Base-by-base conservation (phyloP, 2,113 vertebrate species). In the Apodemus speciosus region DNA sequence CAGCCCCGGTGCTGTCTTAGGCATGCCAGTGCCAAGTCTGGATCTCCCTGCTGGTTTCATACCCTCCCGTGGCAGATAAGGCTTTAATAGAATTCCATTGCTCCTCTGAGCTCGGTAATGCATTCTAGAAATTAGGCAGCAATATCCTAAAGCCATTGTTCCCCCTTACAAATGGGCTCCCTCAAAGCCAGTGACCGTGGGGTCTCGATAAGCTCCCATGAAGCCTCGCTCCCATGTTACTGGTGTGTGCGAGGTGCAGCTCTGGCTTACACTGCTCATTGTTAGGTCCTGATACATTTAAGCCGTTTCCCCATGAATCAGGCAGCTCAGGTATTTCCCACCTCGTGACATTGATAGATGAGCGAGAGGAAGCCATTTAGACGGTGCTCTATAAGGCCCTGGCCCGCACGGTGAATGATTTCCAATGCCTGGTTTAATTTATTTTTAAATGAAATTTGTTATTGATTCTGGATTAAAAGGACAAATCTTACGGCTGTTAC, bases 361-460 rank as follows among this genome's bases (percentile, higher is more conserved):
- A 96, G 94, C n/a, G 9, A 97, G 96, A 96, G 96, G 97, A 97
- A 97, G 85, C 96, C 97, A 95, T 97, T 97, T 97, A 97, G 97
- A 97, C 40, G 15, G 94, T 71, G 58, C 96, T 95, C 69, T 94
- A 92, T 79, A 91, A 94, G 95, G 90, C 88, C 95, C 94, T 86
- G 27, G 94, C 95, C 96, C 96, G 84, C 95, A 91, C 77, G 60
- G 96, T 97, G 97, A 97, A 97, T 97, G 96, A 98, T 98, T 98
- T 97, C 98, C 97, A 97, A 96, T 97, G 97, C 97, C 97, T 96
- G 90, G 93, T 98, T 98, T 98, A 98, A 98, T 98, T 98, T 98
- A 98, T 98, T 97, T 98, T 97, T 97, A 97, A 98, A 98, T 98
- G 97, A 98, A 98, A 98, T 98, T 98, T 97, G 96, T 96, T 98